phyloP scores from a whole-genome alignment of 2,888 invertebrate genomes.

The Meghimatium bilineatum region DNA sequence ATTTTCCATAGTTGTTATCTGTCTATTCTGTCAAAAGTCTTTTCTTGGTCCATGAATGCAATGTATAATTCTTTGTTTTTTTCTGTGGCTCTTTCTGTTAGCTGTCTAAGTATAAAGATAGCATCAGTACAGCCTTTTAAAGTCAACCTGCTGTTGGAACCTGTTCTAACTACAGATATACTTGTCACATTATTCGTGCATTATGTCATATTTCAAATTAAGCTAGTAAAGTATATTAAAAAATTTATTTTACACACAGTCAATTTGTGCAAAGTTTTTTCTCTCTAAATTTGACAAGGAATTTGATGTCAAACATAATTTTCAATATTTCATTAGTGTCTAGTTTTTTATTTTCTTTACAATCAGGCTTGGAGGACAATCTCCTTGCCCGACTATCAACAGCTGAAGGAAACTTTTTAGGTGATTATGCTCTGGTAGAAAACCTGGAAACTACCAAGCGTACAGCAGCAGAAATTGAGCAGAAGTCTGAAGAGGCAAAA shows the following conservation, averaged over 20 bases:
- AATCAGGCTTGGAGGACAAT: constrained; percentile 89
- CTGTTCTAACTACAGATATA: too few species aligned
- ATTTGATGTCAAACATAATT: background rate
- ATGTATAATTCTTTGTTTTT: too few species aligned
- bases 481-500: constrained; percentile 92
- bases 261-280: background rate
- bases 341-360: background rate
- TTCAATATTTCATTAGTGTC: background rate
- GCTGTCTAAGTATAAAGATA: too few species aligned
- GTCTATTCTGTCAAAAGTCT: too few species aligned
- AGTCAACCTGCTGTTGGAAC: too few species aligned
- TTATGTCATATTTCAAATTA: too few species aligned
- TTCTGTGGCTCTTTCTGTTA: too few species aligned
- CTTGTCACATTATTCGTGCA: too few species aligned
- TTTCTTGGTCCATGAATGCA: too few species aligned
- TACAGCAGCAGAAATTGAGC: constrained; percentile 96
- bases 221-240: background rate
- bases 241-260: background rate
- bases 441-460: constrained; percentile 96
- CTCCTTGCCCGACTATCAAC: constrained; percentile 91
- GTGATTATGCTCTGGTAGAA: constrained; percentile 95
- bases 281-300: background rate
- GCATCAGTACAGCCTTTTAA: too few species aligned
- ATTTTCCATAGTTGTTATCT: too few species aligned
- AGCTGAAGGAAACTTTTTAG: constrained; percentile 94